phyloP scores from a whole-genome alignment of 2,797 vertebrate genomes.

The Otolemur crassicaudatus region DNA sequence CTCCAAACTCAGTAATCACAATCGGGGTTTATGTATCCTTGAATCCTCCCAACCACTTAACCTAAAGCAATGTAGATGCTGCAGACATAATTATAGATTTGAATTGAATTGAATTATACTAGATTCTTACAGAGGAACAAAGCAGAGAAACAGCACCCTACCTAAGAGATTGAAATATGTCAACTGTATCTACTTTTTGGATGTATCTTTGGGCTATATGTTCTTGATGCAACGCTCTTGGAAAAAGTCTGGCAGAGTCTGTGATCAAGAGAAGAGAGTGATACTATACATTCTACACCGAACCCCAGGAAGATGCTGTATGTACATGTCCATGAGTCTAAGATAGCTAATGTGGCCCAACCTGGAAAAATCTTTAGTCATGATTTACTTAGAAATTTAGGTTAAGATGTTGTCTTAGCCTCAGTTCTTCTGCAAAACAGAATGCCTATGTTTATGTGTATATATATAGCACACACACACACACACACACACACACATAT shows the following conservation, averaged over 20 bases:
- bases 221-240: background rate
- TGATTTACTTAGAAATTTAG: background rate
- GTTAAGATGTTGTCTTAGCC: background rate
- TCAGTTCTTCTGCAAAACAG: background rate
- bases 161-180: background rate
- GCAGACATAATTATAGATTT: background rate
- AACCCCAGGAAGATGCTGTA: background rate
- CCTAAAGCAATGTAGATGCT: background rate
- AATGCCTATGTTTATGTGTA: background rate
- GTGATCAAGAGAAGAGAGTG: background rate
- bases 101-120: background rate
- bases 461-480: background rate
- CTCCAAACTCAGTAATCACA: background rate
- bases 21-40: background rate
- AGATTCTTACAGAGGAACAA: background rate
- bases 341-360: background rate
- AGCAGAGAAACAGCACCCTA: background rate
- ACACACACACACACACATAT: background rate
- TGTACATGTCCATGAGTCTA: background rate
- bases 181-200: background rate
- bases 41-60: background rate
- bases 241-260: background rate
- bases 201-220: background rate
- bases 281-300: background rate
- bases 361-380: background rate